These are phyloP conservation scores for Gambelia wislizenii DNA, from an alignment of 2,797 vertebrate genomes.

Conservation along the genomic window DNA sequence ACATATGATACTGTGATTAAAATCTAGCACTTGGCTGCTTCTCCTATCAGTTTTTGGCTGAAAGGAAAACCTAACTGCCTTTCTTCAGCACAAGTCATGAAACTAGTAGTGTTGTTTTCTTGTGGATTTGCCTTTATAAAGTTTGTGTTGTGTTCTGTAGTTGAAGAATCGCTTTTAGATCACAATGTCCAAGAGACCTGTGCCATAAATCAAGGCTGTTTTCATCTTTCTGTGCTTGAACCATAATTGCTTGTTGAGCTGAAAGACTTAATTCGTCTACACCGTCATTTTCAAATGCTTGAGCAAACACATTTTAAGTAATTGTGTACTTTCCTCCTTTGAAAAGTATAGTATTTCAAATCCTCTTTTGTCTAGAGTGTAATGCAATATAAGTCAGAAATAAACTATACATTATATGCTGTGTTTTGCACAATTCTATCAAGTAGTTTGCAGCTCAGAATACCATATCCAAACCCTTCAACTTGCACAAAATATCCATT, in stretches of 20 bases:
- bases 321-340: not conserved
- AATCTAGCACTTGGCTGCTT: not conserved
- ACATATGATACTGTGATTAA: not conserved
- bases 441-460: not conserved
- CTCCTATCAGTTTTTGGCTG: not conserved
- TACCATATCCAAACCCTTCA: not conserved
- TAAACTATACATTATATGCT: not conserved
- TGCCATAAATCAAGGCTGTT: not conserved
- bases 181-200: not conserved
- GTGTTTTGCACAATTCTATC: not conserved
- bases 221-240: not conserved
- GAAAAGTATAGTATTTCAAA: not conserved
- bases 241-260: not conserved
- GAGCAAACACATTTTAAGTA: not conserved
- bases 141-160: not conserved
- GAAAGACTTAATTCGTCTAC: not conserved
- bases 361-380: not conserved
- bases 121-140: not conserved
- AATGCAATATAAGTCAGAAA: not conserved
- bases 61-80: not conserved
- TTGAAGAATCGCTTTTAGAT: not conserved
- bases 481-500: not conserved
- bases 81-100: not conserved
- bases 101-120: too few species aligned
- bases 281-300: not conserved